Evolutionary conservation across 2,113 vertebrate species (phyloP).

Genomic region (Peromyscus californicus): DNA sequence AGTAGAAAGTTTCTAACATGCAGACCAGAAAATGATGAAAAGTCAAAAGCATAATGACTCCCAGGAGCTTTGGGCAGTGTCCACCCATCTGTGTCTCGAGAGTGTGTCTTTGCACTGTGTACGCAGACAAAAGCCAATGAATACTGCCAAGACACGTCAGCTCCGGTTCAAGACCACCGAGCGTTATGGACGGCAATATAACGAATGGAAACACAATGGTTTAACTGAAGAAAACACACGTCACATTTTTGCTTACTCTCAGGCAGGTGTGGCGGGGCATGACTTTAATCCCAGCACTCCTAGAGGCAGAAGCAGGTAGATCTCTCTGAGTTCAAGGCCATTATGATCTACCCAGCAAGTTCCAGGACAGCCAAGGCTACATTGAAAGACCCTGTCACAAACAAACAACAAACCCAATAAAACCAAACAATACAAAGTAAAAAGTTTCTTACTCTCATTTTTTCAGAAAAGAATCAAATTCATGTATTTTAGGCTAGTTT

Average conservation of each 20-base stretch:
- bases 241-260: not conserved
- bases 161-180: not conserved
- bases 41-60: not conserved
- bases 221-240: not conserved
- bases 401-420: not conserved
- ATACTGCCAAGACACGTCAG: not conserved
- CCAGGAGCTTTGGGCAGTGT: not conserved
- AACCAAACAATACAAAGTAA: not conserved
- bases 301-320: not conserved
- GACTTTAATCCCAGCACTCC: not conserved
- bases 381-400: not conserved
- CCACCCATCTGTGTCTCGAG: not conserved
- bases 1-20: not conserved
- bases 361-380: not conserved
- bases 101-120: not conserved
- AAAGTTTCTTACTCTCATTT: not conserved
- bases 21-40: too few relatives aligned
- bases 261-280: not conserved
- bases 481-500: not conserved
- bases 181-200: too few relatives aligned
- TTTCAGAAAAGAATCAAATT: not conserved
- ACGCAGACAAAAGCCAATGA: not conserved
- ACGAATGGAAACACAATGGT: not conserved
- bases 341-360: not conserved
- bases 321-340: not conserved